phyloP scores from a whole-genome alignment of 2,888 invertebrate genomes.

The Choristoneura rosaceana region DNA sequence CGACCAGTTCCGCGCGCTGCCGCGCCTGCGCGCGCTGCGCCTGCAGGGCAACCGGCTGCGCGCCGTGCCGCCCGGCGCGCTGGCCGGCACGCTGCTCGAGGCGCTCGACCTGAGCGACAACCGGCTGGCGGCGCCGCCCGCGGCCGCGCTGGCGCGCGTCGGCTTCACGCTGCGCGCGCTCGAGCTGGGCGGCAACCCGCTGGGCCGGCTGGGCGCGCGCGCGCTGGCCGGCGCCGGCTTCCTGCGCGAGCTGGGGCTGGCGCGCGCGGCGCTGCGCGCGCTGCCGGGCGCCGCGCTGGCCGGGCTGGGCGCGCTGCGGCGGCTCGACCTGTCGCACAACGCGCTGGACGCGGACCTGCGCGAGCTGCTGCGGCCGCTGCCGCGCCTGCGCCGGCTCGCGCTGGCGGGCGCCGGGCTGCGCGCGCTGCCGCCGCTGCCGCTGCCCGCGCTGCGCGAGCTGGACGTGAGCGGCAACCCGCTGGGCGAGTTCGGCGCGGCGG shows the following conservation, averaged over 20 bases:
- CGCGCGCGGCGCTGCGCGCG: constrained; percentile 81
- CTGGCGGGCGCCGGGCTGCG: constrained; percentile 75
- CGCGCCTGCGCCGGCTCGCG: constrained; percentile 87
- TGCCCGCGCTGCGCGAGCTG: constrained; percentile 87
- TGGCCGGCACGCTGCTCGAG: constrained; percentile 85
- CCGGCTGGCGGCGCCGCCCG: constrained; percentile 86
- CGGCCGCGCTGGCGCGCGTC: constrained; percentile 72
- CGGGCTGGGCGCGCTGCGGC: constrained; percentile 87
- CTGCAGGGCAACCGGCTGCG: constrained; percentile 92
- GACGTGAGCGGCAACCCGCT: constrained; percentile 78
- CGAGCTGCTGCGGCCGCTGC: constrained; percentile 56
- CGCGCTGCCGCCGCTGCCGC: constrained; percentile 55
- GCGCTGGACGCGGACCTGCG: constrained; percentile 10
- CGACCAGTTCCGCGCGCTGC: constrained; percentile 88
- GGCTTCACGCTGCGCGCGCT: constrained; percentile 86
- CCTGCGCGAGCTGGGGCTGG: constrained; percentile 68
- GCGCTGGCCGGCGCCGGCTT: constrained; percentile 54
- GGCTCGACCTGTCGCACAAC: constrained; percentile 85
- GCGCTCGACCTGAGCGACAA: constrained; percentile 89
- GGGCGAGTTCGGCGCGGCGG: constrained; percentile 64
- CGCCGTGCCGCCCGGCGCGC: constrained; percentile 87
- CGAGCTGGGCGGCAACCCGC: constrained; percentile 86
- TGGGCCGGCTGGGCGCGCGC: constrained; percentile 82
- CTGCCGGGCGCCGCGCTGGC: constrained; percentile 87
- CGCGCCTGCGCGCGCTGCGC: constrained; percentile 88